Base-by-base conservation (phyloP, 2,888 invertebrate species). In the Callinectes sapidus region DNA sequence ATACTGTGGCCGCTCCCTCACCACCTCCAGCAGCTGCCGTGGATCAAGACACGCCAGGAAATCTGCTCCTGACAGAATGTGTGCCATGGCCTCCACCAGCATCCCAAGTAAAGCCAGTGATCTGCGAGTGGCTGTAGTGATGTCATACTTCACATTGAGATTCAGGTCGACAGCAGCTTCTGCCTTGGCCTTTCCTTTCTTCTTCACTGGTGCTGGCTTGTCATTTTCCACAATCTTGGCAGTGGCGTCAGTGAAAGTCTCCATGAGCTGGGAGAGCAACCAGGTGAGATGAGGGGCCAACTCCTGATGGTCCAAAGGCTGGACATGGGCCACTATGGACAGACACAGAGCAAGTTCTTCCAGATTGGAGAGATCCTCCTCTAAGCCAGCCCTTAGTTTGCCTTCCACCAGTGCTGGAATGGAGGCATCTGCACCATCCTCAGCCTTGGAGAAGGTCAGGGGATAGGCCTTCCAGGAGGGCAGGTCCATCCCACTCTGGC, bases 251-350 rank as follows among this genome's bases (percentile, higher is more conserved):
- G 90, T 77, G 23, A 94, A 66, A 8, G 35, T 55, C n/a, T 92
- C 90, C 14, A 92, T n/a, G 3, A 92, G 92, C 89, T 88, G 89
- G 81, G 89, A 89, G 32, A 93, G 86, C 28, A 92, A 77, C 89
- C 92, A 90, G 35, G 87, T 54, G 32, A 94, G 87, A 85, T 92
- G 71, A 35, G 94, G 92, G 16, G 92, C 88, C 48, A 94, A n/a
- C 48, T 88, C 89, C 55, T 94, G 92, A 23, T 92, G 35, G 42
- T 93, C 89, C 32, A 94, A 16, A 14, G 93, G 93, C 8, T 48
- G 61, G 28, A 94, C 85, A 85, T 94, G 94, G 28, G 93, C 93
- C 61, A 94, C 18, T 71, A 93, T 89, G 6, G 93, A 23, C n/a
- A 93, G 54, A 35, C 89, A 91, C 23, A 90, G 55, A 3, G 92